phyloP scores from a whole-genome alignment of 1,140 invertebrate genomes.

The Planococcus citri region DNA sequence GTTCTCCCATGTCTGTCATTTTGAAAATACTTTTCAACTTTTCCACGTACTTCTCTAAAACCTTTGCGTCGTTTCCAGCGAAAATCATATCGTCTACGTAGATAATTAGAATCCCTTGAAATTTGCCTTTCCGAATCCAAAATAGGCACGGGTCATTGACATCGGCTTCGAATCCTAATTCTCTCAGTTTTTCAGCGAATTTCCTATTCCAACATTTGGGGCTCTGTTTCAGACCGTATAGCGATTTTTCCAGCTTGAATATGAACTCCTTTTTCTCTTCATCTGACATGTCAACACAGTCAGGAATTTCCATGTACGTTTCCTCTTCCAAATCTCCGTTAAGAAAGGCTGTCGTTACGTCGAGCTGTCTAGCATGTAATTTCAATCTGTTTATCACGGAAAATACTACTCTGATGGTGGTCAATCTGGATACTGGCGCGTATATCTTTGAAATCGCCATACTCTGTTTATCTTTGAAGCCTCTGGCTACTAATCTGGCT shows the following conservation, averaged over 20 bases:
- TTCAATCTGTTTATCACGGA: neutral
- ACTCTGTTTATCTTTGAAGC: no score
- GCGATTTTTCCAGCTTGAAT: conserved; percentile 29
- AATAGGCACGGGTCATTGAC: neutral
- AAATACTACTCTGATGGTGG: neutral
- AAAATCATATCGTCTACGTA: neutral
- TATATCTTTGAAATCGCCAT: no score
- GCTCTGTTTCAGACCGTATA: conserved; percentile 32
- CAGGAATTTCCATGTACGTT: conserved; percentile 32
- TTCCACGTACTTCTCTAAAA: neutral
- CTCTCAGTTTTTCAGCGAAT: conserved; percentile 14
- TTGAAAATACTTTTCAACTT: conserved; percentile 31
- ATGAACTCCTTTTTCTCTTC: conserved; percentile 22
- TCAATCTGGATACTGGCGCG: conserved; percentile 21
- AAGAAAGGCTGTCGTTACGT: conserved; percentile 35
- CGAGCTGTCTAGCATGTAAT: conserved; percentile 30
- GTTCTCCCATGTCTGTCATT: conserved; percentile 32
- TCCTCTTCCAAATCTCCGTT: conserved; percentile 30
- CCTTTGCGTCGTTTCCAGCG: neutral
- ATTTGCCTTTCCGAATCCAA: neutral
- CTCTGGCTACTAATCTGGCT: no score
- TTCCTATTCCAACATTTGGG: conserved; percentile 29
- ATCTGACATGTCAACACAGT: conserved; percentile 18
- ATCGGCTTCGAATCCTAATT: neutral
- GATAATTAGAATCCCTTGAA: neutral